Base-by-base conservation (phyloP, 1,140 invertebrate genomes). In the Aricia agestis region DNA sequence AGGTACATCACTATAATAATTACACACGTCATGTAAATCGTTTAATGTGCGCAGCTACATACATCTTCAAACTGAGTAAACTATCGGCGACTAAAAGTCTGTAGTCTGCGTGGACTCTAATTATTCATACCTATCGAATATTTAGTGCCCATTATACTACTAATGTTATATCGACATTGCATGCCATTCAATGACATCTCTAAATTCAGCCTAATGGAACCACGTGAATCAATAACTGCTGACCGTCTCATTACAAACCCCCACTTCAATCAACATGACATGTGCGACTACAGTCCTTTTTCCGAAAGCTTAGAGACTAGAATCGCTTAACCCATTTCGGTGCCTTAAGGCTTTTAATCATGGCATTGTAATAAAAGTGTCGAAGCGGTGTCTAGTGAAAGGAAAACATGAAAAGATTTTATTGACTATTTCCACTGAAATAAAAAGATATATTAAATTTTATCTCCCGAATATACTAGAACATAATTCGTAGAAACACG, bases 221-320 rank as follows among this genome's bases (percentile, higher is more conserved):
- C 81, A 85, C 82, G 82, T 77, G 84, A 87, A 87, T 87, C 84
- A 87, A 87, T 87, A 87, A 84, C 81, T 81, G 83, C 85, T 87
- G 84, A 86, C 85, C 84, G 76, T 82, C 81, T 86, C 82, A 86
- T 86, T 86, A 85, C 80, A 81, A 79, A 78, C 67, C 76, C 82
- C 77, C 74, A 78, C 81, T 81, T 80, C 82, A 85, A 85, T 84
- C 81, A 82, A 81, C 74, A 63, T 45, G n/a, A 57, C 13, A 52
- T 73, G 72, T 41, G 25, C 72, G 10, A 82, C 19, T 74, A 67
- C 70, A 61, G 69, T 66, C 75, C 67, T 68, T 85, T 72, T 52
- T 9, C 18, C 66, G 42, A 61, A n/a, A 18, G 9, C 18, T 71
- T 76, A 83, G 65, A 15, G 77, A 66, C 42, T 17, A 75, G 32